Evolutionary conservation across 2,113 vertebrate species (phyloP), one percentile per base, ranked within the genome.

Genomic region (Meriones unguiculatus): DNA sequence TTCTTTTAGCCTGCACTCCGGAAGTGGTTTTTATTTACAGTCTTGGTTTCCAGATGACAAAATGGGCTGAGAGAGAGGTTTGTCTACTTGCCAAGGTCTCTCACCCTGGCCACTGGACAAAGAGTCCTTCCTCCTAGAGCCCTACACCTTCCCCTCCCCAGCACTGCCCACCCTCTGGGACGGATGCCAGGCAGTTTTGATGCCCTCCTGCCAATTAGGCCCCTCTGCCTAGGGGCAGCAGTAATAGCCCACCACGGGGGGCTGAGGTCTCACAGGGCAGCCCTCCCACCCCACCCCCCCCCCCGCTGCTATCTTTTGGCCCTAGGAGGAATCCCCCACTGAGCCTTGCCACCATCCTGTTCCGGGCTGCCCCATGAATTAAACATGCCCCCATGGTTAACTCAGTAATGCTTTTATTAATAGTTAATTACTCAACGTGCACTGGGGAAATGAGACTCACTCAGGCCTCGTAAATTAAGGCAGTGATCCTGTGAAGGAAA

Each of bases 401-500:
- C 96, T 97, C 97, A 50, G 93, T 97, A 97, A 98, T 97, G 97
- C 98, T 98, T 98, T 97, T 97, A 97, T 98, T 98, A 98, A 98
- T 97, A 97, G 93, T 98, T 98, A 98, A 98, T 98, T 98, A 97
- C 97, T 98, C 91, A 89, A 12, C 38, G 25, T 1, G 89, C 93
- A 95, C 98, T 93, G 96, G 96, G 97, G 96, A 96, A 97, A 97
- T 96, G 97, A 94, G 90, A 90, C 97, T 97, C 94, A 86, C 90
- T 94, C 91, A 77, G 95, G 95, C 80, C 97, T 98, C 87, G 72
- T 97, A 98, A 98, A 98, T 98, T 96, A 96, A 97, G 86, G 93
- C 94, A 81, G 96, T 88, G 97, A 98, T 97, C 97, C 96, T 28
- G 72, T 25, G 76, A 77, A 96, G 75, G 81, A 96, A 94, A 89